Evolutionary conservation across 2,113 vertebrate species (phyloP).

Genomic region (Nesoenas mayeri): DNA sequence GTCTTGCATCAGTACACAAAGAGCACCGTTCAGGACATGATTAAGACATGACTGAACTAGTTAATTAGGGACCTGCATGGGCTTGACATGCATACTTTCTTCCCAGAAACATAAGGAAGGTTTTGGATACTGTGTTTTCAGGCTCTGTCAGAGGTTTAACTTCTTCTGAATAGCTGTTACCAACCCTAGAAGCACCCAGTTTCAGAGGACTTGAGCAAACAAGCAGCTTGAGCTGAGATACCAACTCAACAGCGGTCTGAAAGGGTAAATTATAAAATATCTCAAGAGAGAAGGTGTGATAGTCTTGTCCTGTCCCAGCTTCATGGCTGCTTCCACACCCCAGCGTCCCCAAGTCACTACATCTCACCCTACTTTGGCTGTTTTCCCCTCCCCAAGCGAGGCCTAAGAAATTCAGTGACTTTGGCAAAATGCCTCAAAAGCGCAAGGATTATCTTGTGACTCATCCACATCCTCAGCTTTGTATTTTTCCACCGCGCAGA

Average conservation of each 20-base stretch:
- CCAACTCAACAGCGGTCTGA: background rate
- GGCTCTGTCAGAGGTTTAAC: background rate
- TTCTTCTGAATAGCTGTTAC: background rate
- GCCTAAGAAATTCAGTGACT: background rate
- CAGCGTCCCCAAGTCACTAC: background rate
- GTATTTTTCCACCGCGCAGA: constrained; percentile 43
- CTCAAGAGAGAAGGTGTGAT: background rate
- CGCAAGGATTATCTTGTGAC: constrained; percentile 34
- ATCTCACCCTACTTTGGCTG: background rate
- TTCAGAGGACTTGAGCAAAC: background rate
- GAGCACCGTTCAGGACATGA: background rate
- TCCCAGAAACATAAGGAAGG: background rate
- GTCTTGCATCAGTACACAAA: background rate
- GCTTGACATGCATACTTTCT: background rate
- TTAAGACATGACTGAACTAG: constrained; percentile 3
- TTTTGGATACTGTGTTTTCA: background rate
- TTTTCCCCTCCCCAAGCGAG: background rate
- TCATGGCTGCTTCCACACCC: background rate
- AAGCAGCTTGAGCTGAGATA: background rate
- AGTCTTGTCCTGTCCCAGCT: background rate
- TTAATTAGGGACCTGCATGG: background rate
- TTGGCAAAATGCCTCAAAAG: constrained; percentile 38
- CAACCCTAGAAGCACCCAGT: background rate
- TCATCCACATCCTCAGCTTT: background rate
- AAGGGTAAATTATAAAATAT: background rate